Percentiles rank a stretch among this genome's conserved stretches.
Evolutionary conservation across 1,140 invertebrate species (phyloP).

Genomic region (Trichogramma pretiosum): DNA sequence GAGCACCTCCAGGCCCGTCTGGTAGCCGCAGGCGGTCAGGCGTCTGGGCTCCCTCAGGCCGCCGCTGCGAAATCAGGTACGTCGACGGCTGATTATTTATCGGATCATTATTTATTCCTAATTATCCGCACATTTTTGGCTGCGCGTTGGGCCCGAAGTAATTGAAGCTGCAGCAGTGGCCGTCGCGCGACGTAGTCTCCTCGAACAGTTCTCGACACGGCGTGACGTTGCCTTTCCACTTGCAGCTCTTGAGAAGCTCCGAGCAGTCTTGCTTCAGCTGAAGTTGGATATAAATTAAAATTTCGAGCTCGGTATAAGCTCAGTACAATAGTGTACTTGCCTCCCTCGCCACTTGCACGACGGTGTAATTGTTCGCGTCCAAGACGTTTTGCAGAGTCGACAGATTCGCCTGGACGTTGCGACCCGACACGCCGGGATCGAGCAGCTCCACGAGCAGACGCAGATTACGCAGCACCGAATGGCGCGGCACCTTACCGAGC

Average conservation of each 20-base stretch:
- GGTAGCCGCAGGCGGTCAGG: constrained; percentile 51
- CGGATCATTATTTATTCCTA: neutral
- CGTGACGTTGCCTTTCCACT: constrained; percentile 54
- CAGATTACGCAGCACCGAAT: constrained; percentile 26
- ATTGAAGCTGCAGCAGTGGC: constrained; percentile 58
- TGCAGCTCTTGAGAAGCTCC: constrained; percentile 49
- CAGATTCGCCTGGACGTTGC: constrained; percentile 23
- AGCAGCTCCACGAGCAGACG: constrained; percentile 23
- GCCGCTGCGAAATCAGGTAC: neutral
- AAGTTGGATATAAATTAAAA: too few relatives aligned
- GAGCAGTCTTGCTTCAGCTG: constrained; percentile 46
- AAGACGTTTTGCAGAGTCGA: constrained; percentile 37
- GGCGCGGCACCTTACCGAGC: constrained; percentile 15
- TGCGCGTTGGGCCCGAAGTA: constrained; percentile 30
- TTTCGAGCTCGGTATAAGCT: too few relatives aligned
- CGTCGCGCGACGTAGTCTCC: constrained; percentile 46
- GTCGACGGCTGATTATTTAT: neutral
- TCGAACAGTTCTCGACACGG: constrained; percentile 54
- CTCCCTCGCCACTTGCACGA: constrained; percentile 28
- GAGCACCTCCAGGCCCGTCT: constrained; percentile 51
- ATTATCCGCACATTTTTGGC: constrained; percentile 13
- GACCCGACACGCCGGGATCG: constrained; percentile 22
- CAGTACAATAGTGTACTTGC: too few relatives aligned
- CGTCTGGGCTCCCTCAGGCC: constrained; percentile 11
- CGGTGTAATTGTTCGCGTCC: constrained; percentile 32